Base-by-base conservation (phyloP, 2,797 vertebrate species). In the Rhynchotus rufescens region DNA sequence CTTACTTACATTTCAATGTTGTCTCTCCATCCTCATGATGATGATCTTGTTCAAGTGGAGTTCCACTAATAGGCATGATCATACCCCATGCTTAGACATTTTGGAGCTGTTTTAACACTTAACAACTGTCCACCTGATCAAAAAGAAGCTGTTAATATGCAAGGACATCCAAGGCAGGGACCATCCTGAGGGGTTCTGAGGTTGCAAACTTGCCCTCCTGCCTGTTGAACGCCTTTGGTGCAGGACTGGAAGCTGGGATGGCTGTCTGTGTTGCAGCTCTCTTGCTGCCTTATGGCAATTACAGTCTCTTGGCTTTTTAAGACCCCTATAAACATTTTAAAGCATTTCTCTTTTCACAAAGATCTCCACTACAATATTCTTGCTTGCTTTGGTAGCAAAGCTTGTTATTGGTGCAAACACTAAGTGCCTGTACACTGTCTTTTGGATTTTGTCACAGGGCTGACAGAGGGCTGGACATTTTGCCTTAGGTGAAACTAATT, bases 161-260 rank as follows among this genome's bases (percentile, higher is more conserved):
- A 40, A 88, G 67, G 44, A 13, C 3, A 3, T 5, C 13, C 40
- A 72, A 77, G 81, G 19, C 67, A 38, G 51, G 65, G 73, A 9
- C 15, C 34, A 12, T 0, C 0, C 1, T 30, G 13, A 23, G 49
- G 40, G 4, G 56, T 45, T 23, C 9, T 16, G 56, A n/a, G 44
- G 36, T 60, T 79, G 61, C n/a, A 59, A 9, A 3, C 3, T 66
- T n/a, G 3, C 54, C 38, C 64, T 64, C 36, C n/a, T 89, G 79
- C 40, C 44, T 47, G 7, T 45, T 3, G 0, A 3, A 2, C 36
- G 45, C 51, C 68, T 54, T n/a, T 44, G 30, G 38, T 2, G 3
- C 0, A 5, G 56, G 36, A 20, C 3, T 4, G 25, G 51, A 22
- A 60, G 10, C 36, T 44, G 40, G 61, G n/a, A 26, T 59, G 0